Base-by-base conservation (phyloP, 1,140 invertebrate genomes). In the Anastatus disparis region DNA sequence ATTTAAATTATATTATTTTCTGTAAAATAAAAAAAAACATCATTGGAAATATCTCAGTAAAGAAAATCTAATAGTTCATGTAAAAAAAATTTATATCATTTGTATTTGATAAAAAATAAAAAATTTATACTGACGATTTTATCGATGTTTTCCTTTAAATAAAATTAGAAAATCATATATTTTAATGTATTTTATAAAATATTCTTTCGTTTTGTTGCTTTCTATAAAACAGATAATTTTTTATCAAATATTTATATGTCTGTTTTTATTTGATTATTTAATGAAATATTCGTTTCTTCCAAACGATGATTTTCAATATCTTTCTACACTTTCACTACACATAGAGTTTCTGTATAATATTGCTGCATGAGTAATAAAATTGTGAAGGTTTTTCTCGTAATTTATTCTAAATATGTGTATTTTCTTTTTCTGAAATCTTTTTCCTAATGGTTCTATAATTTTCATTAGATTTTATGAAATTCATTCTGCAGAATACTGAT, bases 391-490 rank as follows among this genome's bases (percentile, higher is more conserved):
- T 71, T 26, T 71, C 65, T 8, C 55, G 68, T 24, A 67, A 68
- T 35, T 59, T 72, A 40, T 26, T 67, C 46, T 50, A 67, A 62
- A 72, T 68, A 20, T 65, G 40, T 3, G 22, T 40, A 10, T 70
- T 17, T 71, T 61, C 15, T 71, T 71, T n/a, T 71, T 42, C n/a
- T 63, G 31, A 3, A 26, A 17, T 3, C 35, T n/a, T 35, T 35
- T 10, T 35, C 10, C n/a, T 12, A 58, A 38, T 20, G 63, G 58
- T n/a, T 48, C 65, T 12, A 62, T 35, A 27, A 42, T 52, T 15
- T 78, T 77, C 1, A 75, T 65, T 0, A 79, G 40, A 52, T 78
- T 75, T 59, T 79, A 53, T 0, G 81, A 83, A 26, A 83, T 72
- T 52, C 82, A 77, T 68, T 79, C 76, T 0, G 66, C 35, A 2